These are phyloP conservation scores for Monochamus alternatus DNA, from an alignment of 2,888 invertebrate species.

Conservation along the genomic window DNA sequence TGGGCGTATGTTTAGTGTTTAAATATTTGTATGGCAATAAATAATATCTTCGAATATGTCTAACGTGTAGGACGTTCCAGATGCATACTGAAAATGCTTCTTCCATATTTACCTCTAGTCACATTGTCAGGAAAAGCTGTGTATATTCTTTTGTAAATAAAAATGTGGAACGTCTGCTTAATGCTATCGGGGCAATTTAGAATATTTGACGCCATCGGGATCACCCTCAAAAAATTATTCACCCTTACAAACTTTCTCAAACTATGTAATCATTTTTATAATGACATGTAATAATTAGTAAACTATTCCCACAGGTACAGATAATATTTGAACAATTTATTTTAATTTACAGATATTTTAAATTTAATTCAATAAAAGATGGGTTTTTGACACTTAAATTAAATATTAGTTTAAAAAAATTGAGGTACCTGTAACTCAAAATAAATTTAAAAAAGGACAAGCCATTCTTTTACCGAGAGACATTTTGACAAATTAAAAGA, in stretches of 20 bases:
- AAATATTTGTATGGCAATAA: slow-evolving; percentile 62
- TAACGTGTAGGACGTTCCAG: slow-evolving; percentile 48
- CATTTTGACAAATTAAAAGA: too few relatives aligned
- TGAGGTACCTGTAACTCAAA: too few relatives aligned
- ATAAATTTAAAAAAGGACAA: too few relatives aligned
- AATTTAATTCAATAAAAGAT: too few relatives aligned
- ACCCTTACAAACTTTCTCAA: neutral
- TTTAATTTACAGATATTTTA: too few relatives aligned
- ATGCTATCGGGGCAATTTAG: slow-evolving; percentile 36
- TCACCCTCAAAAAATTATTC: neutral
- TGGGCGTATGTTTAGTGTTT: slow-evolving; percentile 46
- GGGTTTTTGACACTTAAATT: too few relatives aligned
- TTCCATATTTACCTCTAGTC: slow-evolving; percentile 56
- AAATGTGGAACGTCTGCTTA: slow-evolving; percentile 50
- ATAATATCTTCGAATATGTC: slow-evolving; percentile 46
- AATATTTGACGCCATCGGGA: slow-evolving; percentile 8
- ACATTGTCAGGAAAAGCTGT: slow-evolving; percentile 44
- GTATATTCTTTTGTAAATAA: slow-evolving; percentile 21
- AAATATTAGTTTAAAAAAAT: too few relatives aligned
- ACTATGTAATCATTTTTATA: neutral
- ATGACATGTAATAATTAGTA: too few relatives aligned
- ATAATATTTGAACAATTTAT: too few relatives aligned
- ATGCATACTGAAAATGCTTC: slow-evolving; percentile 50
- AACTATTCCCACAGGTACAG: too few relatives aligned
- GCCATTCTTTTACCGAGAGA: too few relatives aligned